A percentile compares a stretch with the other conserved stretches of the same genome.
These are phyloP conservation scores for Nibea albiflora DNA, from an alignment of 2,113 vertebrate species.

Conservation along the genomic window DNA sequence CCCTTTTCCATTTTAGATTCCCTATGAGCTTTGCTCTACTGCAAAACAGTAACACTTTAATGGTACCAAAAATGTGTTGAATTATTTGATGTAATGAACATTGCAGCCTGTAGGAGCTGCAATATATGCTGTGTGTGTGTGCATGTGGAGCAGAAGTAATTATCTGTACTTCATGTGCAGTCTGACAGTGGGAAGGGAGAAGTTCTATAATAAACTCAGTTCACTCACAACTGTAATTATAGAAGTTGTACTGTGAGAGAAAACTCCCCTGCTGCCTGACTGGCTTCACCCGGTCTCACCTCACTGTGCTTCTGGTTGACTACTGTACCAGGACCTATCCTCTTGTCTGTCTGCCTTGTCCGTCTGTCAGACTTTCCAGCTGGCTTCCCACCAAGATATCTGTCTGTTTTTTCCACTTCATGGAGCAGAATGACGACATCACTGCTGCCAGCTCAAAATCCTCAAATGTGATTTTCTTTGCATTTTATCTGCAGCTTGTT, in stretches of 20 bases:
- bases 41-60: background rate
- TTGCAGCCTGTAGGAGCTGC: background rate
- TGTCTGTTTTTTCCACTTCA: constrained; percentile 1
- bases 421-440: background rate
- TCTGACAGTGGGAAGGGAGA: background rate
- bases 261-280: background rate
- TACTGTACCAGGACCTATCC: constrained; percentile 7
- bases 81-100: background rate
- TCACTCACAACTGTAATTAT: constrained; percentile 1
- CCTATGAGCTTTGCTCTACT: no score
- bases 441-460: background rate
- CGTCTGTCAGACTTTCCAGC: constrained; percentile 3
- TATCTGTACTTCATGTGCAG: constrained; percentile 3
- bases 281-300: background rate
- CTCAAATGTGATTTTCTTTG: background rate
- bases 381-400: constrained; percentile 15
- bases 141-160: constrained; percentile 19
- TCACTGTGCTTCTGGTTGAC: background rate
- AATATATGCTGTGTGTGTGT: background rate
- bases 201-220: constrained; percentile 11
- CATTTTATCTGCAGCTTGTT: background rate
- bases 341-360: background rate
- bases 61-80: background rate
- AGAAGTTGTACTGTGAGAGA: constrained; percentile 25
- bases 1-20: no score